Evolutionary conservation across 2,888 invertebrate genomes (phyloP), one percentile per base, ranked within the genome.

Genomic region (Calliopum simillimum): DNA sequence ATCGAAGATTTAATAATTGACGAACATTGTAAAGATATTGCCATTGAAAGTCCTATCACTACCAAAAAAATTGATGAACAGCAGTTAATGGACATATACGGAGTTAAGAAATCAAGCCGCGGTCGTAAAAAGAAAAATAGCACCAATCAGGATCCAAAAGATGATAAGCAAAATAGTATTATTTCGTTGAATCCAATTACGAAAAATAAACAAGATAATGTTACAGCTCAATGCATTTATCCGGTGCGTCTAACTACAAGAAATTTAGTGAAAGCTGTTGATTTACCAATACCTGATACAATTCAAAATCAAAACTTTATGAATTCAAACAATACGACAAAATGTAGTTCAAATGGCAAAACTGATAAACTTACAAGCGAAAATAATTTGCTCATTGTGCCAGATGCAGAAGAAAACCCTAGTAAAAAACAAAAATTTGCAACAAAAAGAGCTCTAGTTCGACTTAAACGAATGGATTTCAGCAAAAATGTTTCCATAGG

Each of bases 401-500:
- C 14, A 12, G 41, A 56, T 5, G 41, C 11, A 23, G 44, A 23
- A 16, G 4, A 21, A 13, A 46, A 43, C 19, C 8, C 2, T 13
- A 51, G 16, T 21, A 61, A 23, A n/a, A 44, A 62, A 14, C 41
- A 23, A 46, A 33, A 47, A 62, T 25, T 21, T 5, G n/a, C n/a
- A 16, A 23, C 53, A 1, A 68, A 53, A 49, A 62, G 23, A 41
- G 44, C 44, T 23, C 21, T 68, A 14, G 68, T 68, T 19, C 63
- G 41, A 64, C 47, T 69, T 13, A 63, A 69, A 41, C 25, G 69
- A 12, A 1, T 69, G 14, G 46, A 69, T 19, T 4, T 41, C 6
- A 2, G 13, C 4, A 23, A n/a, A 16, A 21, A 53, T n/a, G 33
- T 23, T 4, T 51, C 64, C 6, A 41, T 8, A 6, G 33, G 25